phyloP scores from a whole-genome alignment of 2,113 vertebrate genomes.

The Andinoacara biseriatus region DNA sequence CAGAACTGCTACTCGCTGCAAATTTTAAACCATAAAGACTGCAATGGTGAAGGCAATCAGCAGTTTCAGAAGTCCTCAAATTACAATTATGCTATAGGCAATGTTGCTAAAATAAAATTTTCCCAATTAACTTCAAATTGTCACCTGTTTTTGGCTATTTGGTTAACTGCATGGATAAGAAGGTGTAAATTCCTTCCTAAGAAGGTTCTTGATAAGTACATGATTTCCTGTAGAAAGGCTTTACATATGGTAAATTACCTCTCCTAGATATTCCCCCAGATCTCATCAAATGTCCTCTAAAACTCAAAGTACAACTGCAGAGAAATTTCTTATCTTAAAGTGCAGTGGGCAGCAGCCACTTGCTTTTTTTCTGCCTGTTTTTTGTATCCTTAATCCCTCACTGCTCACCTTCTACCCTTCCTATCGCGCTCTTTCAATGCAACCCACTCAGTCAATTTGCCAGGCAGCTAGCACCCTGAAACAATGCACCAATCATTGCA shows the following conservation, averaged over 20 bases:
- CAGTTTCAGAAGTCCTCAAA: background rate
- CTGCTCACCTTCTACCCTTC: slow-evolving; percentile 50
- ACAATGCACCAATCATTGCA: slow-evolving; percentile 63
- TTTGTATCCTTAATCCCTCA: background rate
- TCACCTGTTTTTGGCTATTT: background rate
- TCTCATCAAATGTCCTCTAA: slow-evolving; percentile 33
- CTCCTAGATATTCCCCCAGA: slow-evolving; percentile 4
- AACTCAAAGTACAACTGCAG: slow-evolving; percentile 21
- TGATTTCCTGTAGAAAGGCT: background rate
- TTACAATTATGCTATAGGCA: background rate
- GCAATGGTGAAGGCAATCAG: background rate
- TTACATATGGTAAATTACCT: background rate
- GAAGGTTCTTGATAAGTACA: too few species aligned
- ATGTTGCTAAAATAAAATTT: background rate
- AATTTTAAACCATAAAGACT: background rate
- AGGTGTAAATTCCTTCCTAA: background rate
- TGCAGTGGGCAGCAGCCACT: slow-evolving; percentile 32
- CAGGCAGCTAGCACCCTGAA: slow-evolving; percentile 47
- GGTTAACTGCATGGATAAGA: background rate
- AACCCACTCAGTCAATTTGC: slow-evolving; percentile 53
- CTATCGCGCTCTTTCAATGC: slow-evolving; percentile 33
- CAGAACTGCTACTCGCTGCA: background rate
- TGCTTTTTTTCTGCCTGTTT: background rate
- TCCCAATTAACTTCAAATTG: background rate
- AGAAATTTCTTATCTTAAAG: slow-evolving; percentile 38